Base-by-base conservation (phyloP, 1,140 invertebrate species). In the Micrasema minimum region DNA sequence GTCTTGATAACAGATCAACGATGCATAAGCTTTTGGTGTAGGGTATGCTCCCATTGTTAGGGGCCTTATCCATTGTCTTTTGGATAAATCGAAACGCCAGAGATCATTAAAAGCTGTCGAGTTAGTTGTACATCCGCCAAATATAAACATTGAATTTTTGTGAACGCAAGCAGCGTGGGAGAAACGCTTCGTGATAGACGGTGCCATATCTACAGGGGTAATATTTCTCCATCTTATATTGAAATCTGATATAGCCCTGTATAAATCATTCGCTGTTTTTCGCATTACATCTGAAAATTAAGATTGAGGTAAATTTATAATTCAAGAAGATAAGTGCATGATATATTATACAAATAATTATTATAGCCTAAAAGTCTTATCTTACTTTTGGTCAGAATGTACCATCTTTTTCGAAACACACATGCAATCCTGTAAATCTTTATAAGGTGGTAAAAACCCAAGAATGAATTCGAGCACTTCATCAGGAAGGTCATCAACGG, bases 91-190 rank as follows among this genome's bases (percentile, higher is more conserved):
- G 80, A 98, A 90, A 74, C 88, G 88, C 97, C 97, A 99, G 7
- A 99, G 85, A 85, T 99, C 97, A 87, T 99, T 99, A 77, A 98
- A 99, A 9, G 96, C 96, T 16, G 97, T 98, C 76, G 91, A 92
- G 38, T 93, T 92, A 31, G 93, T 92, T n/a, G 96, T 97, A 76
- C 95, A 97, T 0, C 97, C 97, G 51, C 96, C 96, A 88, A 98
- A 98, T 31, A 98, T 89, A 81, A 95, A 98, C 94, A 98, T 94
- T 2, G 88, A 91, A 82, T 93, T 93, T 53, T 89, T 88, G 80
- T 90, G 88, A 66, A 92, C 90, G 78, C 92, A 96, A 46, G 95
- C 93, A 72, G 94, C 90, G 87, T 98, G 96, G 0, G 95, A 96
- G 84, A 96, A 96, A 72, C 96, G 87, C 80, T 94, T 94, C 2